Conservation (phyloP, 2,797 vertebrate species). For the Spheniscus humboldti region DNA sequence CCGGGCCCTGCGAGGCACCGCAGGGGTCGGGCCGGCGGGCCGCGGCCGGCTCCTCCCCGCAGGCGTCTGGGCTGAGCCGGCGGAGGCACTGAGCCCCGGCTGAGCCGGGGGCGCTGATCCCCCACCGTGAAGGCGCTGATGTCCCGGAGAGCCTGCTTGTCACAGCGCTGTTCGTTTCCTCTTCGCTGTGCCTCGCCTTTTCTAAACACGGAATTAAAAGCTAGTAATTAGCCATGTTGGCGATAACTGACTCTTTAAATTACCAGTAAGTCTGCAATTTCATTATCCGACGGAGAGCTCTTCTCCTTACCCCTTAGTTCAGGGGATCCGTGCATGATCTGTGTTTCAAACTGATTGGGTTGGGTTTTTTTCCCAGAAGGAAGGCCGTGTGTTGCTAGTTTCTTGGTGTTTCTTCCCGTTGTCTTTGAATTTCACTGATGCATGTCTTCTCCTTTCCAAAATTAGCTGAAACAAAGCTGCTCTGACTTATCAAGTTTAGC, state of each 20-base stretch:
- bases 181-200: background rate
- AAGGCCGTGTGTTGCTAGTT: background rate
- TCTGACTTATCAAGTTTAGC: background rate
- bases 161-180: too few species aligned
- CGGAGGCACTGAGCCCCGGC: too few species aligned
- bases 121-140: background rate
- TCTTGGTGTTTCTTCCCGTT: background rate
- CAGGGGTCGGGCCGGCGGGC: background rate
- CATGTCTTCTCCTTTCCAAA: background rate
- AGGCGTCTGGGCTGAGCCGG: background rate
- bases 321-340: background rate
- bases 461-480: background rate
- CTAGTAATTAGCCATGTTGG: fast-evolving
- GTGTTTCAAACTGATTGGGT: background rate
- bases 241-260: background rate
- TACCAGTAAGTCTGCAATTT: fast-evolving
- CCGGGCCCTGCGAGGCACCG: too few species aligned
- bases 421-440: background rate
- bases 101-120: too few species aligned
- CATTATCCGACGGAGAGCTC: fast-evolving
- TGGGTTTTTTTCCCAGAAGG: background rate
- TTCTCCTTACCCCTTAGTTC: background rate
- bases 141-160: too few species aligned
- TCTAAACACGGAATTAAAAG: too few species aligned
- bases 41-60: too few species aligned